These are phyloP conservation scores for Tamias sibiricus DNA, from an alignment of 2,113 vertebrate genomes.

Conservation along the genomic window DNA sequence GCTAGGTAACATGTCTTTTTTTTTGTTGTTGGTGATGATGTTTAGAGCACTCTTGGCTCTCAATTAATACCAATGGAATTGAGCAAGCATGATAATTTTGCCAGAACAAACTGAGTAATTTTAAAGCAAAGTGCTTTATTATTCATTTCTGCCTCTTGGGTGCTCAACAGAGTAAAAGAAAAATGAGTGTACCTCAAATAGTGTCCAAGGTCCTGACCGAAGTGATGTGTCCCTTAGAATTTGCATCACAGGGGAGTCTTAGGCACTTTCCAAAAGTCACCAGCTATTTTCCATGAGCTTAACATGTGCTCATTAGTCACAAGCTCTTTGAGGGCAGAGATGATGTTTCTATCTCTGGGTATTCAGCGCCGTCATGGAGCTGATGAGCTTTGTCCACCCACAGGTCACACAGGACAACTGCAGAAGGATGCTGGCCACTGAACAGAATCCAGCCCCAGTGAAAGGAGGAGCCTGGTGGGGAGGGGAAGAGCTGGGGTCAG, in stretches of 20 bases:
- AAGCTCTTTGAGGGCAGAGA: neutral
- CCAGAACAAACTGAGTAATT: neutral
- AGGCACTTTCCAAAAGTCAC: neutral
- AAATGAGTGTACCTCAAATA: neutral
- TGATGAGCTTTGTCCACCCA: neutral
- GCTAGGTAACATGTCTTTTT: neutral
- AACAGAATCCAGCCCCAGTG: neutral
- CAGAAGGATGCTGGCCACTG: neutral
- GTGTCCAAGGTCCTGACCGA: neutral
- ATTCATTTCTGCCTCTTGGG: neutral
- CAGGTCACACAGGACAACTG: neutral
- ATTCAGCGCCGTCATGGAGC: neutral
- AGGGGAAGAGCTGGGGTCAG: neutral
- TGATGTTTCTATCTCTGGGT: neutral
- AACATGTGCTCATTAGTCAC: neutral
- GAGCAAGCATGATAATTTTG: neutral
- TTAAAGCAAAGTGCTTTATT: neutral
- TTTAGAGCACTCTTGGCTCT: neutral
- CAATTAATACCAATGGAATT: neutral
- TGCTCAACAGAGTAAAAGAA: neutral
- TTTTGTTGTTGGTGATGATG: neutral
- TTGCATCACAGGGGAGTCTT: neutral
- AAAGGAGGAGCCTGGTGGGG: neutral
- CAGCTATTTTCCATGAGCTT: neutral
- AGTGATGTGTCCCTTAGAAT: neutral